Evolutionary conservation across 2,113 vertebrate genomes (phyloP), one percentile per base, ranked within the genome.

Genomic region (Vulpes vulpes): DNA sequence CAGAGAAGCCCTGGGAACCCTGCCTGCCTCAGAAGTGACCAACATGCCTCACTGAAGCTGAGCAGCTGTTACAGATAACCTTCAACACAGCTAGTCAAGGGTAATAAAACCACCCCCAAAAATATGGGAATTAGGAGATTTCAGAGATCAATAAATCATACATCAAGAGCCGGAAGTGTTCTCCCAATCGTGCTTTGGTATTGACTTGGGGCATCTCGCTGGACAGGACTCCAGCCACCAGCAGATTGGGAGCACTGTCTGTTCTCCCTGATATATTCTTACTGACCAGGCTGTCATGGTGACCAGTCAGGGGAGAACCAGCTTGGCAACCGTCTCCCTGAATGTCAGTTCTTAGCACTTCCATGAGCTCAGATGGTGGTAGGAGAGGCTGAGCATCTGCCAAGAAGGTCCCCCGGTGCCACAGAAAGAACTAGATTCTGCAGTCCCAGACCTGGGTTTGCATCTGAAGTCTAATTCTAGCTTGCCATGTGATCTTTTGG

Each of bases 121-220:
- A 91, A 90, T n/a, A 84, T 12, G 82, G 53, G 93, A 81, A 97
- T 94, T 76, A 90, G 92, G 93, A 94, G 90, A 96, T 94, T 95
- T 94, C 85, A 49, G 49, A 71, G 74, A 85, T 97, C 97, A 91
- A 85, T 92, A 91, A 78, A 85, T 35, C 71, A 76, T 55, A 71
- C 16, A 15, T 64, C 69, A 73, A 93, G 86, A 57, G 43, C 85
- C 78, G n/a, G 62, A 84, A 64, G 2, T 84, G 82, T 84, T 79
- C 64, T 86, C 30, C 30, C 88, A 69, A 10, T 91, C 67, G 88
- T 15, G 74, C 67, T 83, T 74, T 5, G 12, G 35, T 62, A 30
- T 53, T 73, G 51, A 69, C 38, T 16, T 65, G 91, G 79, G n/a
- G 8, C 55, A n/a, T 62, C 57, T 83, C 20, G 5, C 14, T 49